Conservation (phyloP, 2,113 vertebrate genomes). For the Petrocephalus zakoni region DNA sequence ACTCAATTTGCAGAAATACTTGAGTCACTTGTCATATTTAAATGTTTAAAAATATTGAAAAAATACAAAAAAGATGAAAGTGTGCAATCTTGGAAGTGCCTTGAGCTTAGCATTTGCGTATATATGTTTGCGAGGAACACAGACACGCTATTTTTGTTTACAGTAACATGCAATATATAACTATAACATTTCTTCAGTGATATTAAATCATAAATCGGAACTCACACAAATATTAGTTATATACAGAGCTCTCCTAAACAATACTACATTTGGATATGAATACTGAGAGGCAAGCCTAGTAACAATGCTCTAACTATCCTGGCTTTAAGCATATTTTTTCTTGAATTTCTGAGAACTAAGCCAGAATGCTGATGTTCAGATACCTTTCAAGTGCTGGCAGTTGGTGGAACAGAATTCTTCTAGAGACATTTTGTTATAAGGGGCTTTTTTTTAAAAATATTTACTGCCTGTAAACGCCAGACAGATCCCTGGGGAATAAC, state of each 20-base stretch:
- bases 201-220: not conserved
- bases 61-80: not conserved
- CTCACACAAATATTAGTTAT: not conserved
- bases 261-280: not conserved
- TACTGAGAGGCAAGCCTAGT: not conserved
- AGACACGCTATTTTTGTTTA: not conserved
- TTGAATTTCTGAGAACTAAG: not conserved
- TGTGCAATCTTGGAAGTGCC: not conserved
- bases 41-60: not conserved
- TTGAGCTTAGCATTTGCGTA: not conserved
- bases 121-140: not conserved
- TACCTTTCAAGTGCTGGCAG: not conserved
- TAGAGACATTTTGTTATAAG: not conserved
- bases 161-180: not conserved
- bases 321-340: not conserved
- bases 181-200: not conserved
- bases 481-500: not conserved
- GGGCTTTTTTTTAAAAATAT: not conserved
- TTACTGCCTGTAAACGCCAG: not conserved
- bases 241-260: not conserved
- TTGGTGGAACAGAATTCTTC: not conserved
- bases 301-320: not conserved
- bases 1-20: not conserved
- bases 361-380: not conserved
- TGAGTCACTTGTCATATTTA: not conserved